Conservation (phyloP, 1,140 invertebrate species). For the Bombus huntii region DNA sequence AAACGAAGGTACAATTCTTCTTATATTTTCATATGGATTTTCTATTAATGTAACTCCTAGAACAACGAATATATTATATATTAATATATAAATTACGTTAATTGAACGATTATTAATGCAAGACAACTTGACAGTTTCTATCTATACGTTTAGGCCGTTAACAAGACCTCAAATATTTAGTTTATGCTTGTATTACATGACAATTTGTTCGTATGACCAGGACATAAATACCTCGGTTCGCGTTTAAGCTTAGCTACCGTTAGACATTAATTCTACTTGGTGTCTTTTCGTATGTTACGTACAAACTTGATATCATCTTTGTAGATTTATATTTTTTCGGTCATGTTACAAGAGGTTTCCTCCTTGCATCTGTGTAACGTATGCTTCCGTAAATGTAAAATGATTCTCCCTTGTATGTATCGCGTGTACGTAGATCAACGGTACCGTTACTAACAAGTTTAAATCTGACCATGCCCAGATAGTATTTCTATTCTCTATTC, state of each 20-base stretch:
- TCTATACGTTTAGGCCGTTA: background rate
- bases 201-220: background rate
- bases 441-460: conserved; percentile 62
- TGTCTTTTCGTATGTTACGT: conserved; percentile 30
- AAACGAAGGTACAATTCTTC: background rate
- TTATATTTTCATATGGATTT: background rate
- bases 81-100: background rate
- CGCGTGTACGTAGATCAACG: conserved; percentile 31
- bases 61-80: background rate
- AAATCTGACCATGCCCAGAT: conserved; percentile 37
- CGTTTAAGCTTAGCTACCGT: conserved; percentile 32
- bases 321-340: conserved; percentile 51
- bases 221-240: background rate
- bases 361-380: conserved; percentile 41
- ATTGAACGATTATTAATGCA: background rate
- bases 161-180: background rate
- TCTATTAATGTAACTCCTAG: background rate
- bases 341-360: conserved; percentile 56
- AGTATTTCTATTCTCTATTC: conserved; percentile 32
- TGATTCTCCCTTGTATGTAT: conserved; percentile 56
- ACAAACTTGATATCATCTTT: conserved; percentile 54
- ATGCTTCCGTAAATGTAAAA: conserved; percentile 66
- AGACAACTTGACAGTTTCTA: background rate
- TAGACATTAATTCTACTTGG: conserved; percentile 47
- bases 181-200: background rate